Evolutionary conservation across 2,888 invertebrate genomes (phyloP).

Genomic region (Hermaeophaga mercurialis): DNA sequence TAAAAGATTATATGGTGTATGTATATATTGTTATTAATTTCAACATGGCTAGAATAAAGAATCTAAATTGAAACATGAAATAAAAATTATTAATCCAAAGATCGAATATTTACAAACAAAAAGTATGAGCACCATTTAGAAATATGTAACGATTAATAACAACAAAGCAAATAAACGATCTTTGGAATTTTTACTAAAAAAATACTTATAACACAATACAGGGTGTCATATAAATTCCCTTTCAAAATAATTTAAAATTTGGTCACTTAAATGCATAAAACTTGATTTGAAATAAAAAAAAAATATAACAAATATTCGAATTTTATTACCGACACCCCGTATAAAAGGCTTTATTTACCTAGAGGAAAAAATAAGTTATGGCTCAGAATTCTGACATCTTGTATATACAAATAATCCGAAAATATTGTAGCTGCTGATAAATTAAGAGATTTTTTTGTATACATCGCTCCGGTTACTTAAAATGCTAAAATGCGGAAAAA

Average conservation of each 20-base stretch:
- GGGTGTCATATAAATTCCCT: not conserved
- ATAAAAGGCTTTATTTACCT: too few species aligned
- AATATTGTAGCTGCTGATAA: not conserved
- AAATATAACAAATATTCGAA: too few species aligned
- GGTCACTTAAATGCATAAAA: too few species aligned
- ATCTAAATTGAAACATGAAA: not conserved
- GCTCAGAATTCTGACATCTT: not conserved
- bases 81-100: not conserved
- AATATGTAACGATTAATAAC: not conserved
- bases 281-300: too few species aligned
- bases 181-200: conserved; percentile 1
- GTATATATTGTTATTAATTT: conserved; percentile 8
- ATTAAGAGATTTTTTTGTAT: too few species aligned
- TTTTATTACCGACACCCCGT: too few species aligned
- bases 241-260: too few species aligned
- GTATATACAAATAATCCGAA: not conserved
- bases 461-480: not conserved
- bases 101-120: not conserved
- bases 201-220: not conserved
- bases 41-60: not conserved
- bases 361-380: too few species aligned
- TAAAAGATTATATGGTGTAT: conserved; percentile 14
- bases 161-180: not conserved
- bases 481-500: not conserved
- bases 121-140: conserved; percentile 5